These are phyloP conservation scores for Origma solitaria DNA, from an alignment of 2,113 vertebrate species.

Conservation along the genomic window DNA sequence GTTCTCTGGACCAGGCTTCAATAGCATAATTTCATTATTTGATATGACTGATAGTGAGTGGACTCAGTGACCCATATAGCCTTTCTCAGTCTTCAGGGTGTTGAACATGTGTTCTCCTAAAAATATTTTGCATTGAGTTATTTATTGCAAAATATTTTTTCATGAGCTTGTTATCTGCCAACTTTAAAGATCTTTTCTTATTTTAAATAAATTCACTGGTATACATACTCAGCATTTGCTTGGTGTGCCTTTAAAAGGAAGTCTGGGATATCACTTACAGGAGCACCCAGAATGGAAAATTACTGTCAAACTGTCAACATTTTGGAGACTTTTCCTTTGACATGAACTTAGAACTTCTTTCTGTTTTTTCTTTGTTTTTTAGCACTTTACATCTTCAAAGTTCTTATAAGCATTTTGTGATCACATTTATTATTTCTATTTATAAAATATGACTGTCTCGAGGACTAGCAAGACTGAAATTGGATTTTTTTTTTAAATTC, in stretches of 20 bases:
- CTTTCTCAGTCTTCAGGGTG: not conserved
- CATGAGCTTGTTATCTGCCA: not conserved
- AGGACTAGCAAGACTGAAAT: not conserved
- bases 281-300: not conserved
- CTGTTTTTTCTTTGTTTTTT: not conserved
- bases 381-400: conserved; percentile 2
- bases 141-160: not conserved
- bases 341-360: not conserved
- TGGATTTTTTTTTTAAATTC: not conserved
- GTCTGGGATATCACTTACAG: not conserved
- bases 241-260: not conserved
- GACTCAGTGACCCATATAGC: not conserved
- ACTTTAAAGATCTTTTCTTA: not conserved
- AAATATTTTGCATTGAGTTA: not conserved
- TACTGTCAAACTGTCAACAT: not conserved
- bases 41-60: not conserved
- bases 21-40: not conserved
- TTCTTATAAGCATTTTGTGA: not conserved
- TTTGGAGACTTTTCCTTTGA: not conserved
- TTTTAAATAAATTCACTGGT: not conserved
- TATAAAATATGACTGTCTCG: not conserved
- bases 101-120: not conserved
- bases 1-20: not conserved
- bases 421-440: conserved; percentile 22
- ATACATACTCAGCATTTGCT: not conserved